Conservation (phyloP, 2,888 invertebrate genomes). For the Allolobophora icterica region DNA sequence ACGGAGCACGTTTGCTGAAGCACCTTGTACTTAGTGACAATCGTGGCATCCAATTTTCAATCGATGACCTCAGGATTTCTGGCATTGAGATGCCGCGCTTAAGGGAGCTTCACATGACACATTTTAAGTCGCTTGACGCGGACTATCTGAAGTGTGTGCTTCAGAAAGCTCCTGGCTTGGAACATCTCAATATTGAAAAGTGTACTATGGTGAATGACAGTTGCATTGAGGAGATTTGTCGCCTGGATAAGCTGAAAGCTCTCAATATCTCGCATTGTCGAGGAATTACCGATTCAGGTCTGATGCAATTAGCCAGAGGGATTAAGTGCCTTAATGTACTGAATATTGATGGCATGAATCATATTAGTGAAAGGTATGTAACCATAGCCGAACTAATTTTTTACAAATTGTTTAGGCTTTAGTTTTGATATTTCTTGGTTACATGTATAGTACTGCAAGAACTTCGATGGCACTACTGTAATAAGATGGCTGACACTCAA, state of each 20-base stretch:
- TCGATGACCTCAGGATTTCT: not conserved
- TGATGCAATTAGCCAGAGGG: not conserved
- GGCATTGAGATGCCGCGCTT: not conserved
- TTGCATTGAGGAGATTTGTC: conserved; percentile 11
- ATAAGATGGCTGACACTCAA: no score
- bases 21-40: not conserved
- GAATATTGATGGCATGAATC: conserved; percentile 22
- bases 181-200: not conserved
- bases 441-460: not conserved
- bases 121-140: not conserved
- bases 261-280: not conserved
- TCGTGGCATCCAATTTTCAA: not conserved
- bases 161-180: not conserved
- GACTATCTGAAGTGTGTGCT: not conserved
- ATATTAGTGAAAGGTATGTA: not conserved
- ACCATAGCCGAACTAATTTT: not conserved
- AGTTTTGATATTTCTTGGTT: not conserved
- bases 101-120: not conserved
- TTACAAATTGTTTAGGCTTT: not conserved
- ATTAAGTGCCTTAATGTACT: not conserved
- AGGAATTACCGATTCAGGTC: not conserved
- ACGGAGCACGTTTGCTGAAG: not conserved
- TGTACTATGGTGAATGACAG: not conserved
- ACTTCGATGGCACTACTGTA: not conserved
- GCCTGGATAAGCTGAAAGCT: not conserved